phyloP scores from a whole-genome alignment of 2,797 vertebrate genomes.

The Ctenosaura bakeri region DNA sequence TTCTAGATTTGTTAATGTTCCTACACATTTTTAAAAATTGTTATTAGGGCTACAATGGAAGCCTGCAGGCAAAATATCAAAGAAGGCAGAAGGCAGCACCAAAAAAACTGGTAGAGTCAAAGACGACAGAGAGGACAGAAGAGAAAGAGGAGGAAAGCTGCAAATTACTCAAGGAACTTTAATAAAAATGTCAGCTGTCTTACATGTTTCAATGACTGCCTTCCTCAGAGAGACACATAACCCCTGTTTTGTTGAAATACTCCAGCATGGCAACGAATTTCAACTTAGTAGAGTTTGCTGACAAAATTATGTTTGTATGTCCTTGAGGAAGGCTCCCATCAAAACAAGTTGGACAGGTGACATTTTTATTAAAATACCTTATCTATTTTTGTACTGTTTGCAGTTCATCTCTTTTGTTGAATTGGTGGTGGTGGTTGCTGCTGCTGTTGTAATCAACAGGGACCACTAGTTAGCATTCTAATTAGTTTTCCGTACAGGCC shows the following conservation, averaged over 20 bases:
- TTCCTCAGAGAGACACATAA: not conserved
- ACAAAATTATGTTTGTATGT: not conserved
- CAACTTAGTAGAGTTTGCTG: not conserved
- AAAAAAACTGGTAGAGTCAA: not conserved
- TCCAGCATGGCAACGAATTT: not conserved
- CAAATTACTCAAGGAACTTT: not conserved
- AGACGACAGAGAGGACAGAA: too few relatives aligned
- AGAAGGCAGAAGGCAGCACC: not conserved
- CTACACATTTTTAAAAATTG: not conserved
- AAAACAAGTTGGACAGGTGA: not conserved
- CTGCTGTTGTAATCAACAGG: not conserved
- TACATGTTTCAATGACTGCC: not conserved
- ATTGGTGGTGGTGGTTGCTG: too few relatives aligned
- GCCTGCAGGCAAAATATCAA: not conserved
- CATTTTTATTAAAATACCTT: not conserved
- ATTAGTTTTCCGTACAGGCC: not conserved
- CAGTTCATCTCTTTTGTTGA: not conserved
- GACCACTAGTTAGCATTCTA: not conserved
- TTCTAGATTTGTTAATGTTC: not conserved
- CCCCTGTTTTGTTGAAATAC: not conserved
- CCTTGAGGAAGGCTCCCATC: not conserved
- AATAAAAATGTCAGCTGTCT: not conserved
- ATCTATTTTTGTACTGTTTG: not conserved
- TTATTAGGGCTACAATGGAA: not conserved
- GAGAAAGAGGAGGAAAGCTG: not conserved